phyloP scores from a whole-genome alignment of 2,888 invertebrate genomes.

The Drosophila multiciliata region DNA sequence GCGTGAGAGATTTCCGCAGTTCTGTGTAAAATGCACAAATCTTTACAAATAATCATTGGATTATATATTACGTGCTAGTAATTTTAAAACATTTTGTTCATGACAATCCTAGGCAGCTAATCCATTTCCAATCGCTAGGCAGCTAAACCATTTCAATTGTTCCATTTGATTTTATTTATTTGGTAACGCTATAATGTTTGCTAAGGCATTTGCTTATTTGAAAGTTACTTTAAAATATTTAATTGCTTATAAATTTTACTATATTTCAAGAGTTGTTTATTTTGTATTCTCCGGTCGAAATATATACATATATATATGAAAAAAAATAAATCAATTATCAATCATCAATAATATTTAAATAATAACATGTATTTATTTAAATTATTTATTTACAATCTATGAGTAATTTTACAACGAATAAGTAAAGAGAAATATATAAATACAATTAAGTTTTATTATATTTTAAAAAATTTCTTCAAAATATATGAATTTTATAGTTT shows the following conservation, averaged over 20 bases:
- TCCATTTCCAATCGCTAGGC: too few relatives aligned
- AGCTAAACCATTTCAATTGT: not conserved
- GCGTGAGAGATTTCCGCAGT: not conserved
- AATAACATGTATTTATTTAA: not conserved
- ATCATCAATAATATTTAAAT: not conserved
- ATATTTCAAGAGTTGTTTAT: not conserved
- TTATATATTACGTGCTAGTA: not conserved
- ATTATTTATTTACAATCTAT: too few relatives aligned
- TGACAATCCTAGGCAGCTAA: not conserved
- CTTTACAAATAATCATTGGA: not conserved
- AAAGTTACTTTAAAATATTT: not conserved
- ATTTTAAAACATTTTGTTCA: not conserved
- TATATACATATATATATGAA: not conserved
- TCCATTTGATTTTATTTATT: not conserved
- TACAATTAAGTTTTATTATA: not conserved
- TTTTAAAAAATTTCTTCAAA: rapidly evolving
- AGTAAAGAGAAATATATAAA: not conserved
- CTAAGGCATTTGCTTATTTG: not conserved
- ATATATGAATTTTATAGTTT: not conserved
- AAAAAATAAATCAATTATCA: too few relatives aligned
- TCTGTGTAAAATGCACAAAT: not conserved
- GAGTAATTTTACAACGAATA: not conserved
- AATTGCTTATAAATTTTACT: not conserved
- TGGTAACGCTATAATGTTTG: too few relatives aligned
- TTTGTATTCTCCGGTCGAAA: not conserved